Percentiles rank a stretch among this genome's conserved stretches.
Conservation (phyloP, 2,888 invertebrate genomes). For the Andrena marginata region DNA sequence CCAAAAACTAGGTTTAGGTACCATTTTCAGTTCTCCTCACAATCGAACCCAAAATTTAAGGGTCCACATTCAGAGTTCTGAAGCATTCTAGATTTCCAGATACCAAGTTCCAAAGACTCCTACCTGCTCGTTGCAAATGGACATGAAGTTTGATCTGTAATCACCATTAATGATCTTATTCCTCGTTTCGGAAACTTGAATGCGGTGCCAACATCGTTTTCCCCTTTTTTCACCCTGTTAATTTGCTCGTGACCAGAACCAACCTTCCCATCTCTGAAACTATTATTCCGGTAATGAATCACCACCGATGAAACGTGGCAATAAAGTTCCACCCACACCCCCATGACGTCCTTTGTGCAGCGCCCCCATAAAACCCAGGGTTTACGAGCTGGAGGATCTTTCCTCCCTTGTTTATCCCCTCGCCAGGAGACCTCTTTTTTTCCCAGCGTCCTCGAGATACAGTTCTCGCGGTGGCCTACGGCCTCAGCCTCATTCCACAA, state of each 20-base stretch:
- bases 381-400: conserved; percentile 53
- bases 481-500: conserved; percentile 5
- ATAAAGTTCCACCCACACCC: conserved; percentile 37
- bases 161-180: too few relatives aligned
- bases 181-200: background rate
- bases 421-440: conserved; percentile 26
- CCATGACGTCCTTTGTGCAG: background rate
- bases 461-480: conserved; percentile 21
- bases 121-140: too few relatives aligned
- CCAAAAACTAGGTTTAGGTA: too few relatives aligned
- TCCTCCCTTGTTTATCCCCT: conserved; percentile 43
- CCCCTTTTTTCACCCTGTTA: background rate
- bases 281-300: conserved; percentile 42
- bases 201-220: background rate
- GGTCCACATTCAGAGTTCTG: too few relatives aligned
- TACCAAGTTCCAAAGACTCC: too few relatives aligned
- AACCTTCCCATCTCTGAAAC: background rate
- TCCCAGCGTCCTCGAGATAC: background rate
- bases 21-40: too few relatives aligned
- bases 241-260: background rate
- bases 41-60: too few relatives aligned
- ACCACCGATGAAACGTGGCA: conserved; percentile 22
- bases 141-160: too few relatives aligned
- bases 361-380: conserved; percentile 33
- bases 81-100: too few relatives aligned